phyloP scores from a whole-genome alignment of 2,797 vertebrate genomes.

The Myotis vivesi region DNA sequence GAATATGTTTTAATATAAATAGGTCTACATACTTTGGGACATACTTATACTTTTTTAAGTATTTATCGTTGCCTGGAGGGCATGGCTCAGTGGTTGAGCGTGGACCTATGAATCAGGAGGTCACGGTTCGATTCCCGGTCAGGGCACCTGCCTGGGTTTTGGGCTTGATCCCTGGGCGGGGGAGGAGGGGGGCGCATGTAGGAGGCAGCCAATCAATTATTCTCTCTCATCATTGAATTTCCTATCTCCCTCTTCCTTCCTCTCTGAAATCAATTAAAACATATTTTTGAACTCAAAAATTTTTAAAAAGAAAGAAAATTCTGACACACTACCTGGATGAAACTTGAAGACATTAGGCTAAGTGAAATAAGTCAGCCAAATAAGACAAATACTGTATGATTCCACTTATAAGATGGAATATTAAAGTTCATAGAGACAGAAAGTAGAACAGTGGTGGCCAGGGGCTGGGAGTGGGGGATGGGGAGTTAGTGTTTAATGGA shows the following conservation, averaged over 20 bases:
- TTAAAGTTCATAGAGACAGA: not conserved
- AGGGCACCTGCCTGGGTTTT: no score
- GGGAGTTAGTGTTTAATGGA: not conserved
- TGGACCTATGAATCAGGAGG: no score
- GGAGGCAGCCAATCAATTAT: no score
- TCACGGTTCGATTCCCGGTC: no score
- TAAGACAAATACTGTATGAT: not conserved
- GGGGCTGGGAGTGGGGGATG: no score
- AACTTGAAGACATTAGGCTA: not conserved
- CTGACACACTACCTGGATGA: not conserved
- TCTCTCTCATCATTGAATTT: no score
- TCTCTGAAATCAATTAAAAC: no score
- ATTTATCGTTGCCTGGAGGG: not conserved
- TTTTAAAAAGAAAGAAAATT: not conserved
- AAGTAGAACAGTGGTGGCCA: not conserved
- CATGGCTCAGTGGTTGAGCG: no score
- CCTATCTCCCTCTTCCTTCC: no score
- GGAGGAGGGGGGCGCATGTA: fast-evolving
- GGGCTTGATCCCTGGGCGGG: no score
- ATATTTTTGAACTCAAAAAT: no score
- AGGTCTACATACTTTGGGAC: not conserved
- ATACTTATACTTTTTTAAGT: not conserved
- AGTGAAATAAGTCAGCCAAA: not conserved
- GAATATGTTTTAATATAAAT: not conserved
- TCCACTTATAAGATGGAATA: not conserved